phyloP scores from a whole-genome alignment of 2,888 invertebrate genomes.

The Taenaris catops region DNA sequence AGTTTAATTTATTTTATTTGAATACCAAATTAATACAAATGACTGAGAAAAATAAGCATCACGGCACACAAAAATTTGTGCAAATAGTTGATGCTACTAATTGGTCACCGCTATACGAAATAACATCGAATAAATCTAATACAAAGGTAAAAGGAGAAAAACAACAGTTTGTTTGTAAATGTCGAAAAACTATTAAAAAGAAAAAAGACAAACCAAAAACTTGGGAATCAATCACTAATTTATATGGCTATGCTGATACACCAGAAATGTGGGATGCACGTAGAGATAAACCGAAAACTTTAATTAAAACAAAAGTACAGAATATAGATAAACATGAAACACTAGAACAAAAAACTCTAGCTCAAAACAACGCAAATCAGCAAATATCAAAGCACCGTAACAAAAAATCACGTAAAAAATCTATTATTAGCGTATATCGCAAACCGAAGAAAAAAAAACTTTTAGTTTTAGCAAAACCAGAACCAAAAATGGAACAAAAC shows the following conservation, averaged over 20 bases:
- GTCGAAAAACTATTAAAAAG: slow-evolving; percentile 4
- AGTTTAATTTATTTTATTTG: slow-evolving; percentile 1
- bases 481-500: not conserved
- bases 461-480: not conserved
- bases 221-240: slow-evolving; percentile 23
- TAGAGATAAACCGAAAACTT: slow-evolving; percentile 3
- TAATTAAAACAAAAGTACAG: not conserved
- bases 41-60: slow-evolving; percentile 5
- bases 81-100: slow-evolving; percentile 7
- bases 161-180: slow-evolving; percentile 11
- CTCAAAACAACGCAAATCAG: not conserved
- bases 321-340: not conserved
- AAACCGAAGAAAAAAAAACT: slow-evolving; percentile 1
- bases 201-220: slow-evolving; percentile 9
- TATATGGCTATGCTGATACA: slow-evolving; percentile 23
- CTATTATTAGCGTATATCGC: slow-evolving; percentile 9
- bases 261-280: slow-evolving; percentile 19
- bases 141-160: slow-evolving; percentile 9
- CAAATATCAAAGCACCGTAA: not conserved
- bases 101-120: slow-evolving; percentile 9
- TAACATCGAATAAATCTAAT: slow-evolving; percentile 9
- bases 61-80: slow-evolving; percentile 5
- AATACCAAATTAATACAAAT: not conserved
- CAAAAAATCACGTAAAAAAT: slow-evolving; percentile 8
- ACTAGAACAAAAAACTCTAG: no score